A percentile compares a stretch with the other conserved stretches of the same genome.
Conservation (phyloP, 2,888 invertebrate species). For the Molorchus minor region DNA sequence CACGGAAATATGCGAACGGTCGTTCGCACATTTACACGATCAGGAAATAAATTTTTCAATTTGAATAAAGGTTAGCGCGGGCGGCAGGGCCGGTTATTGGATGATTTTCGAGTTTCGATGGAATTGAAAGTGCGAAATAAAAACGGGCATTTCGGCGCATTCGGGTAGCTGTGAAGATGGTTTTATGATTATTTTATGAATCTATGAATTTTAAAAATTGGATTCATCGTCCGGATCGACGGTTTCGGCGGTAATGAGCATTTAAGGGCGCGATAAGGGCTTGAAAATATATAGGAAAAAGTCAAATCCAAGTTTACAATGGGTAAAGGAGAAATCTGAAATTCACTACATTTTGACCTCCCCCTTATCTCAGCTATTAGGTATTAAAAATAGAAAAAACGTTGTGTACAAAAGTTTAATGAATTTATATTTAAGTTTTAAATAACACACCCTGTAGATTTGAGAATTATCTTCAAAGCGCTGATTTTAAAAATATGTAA, state of each 20-base stretch:
- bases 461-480: too few species aligned
- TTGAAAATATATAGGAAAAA: background rate
- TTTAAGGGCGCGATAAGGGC: background rate
- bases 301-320: too few species aligned
- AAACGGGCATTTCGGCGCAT: constrained; percentile 2
- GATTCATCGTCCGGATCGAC: background rate
- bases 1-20: constrained; percentile 52
- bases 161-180: constrained; percentile 7
- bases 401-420: too few species aligned
- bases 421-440: too few species aligned
- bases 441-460: too few species aligned
- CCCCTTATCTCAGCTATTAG: too few species aligned
- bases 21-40: constrained; percentile 53
- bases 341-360: too few species aligned
- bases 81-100: constrained; percentile 18
- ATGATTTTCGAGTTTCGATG: constrained; percentile 42
- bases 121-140: constrained; percentile 27
- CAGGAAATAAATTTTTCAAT: constrained; percentile 49
- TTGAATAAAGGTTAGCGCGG: constrained; percentile 41
- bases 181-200: constrained; percentile 25
- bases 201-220: constrained; percentile 23
- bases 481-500: too few species aligned
- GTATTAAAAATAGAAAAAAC: too few species aligned
- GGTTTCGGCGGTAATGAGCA: background rate
- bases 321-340: too few species aligned